Evolutionary conservation across 1,140 invertebrate species (phyloP).

Genomic region (Bombus fervidus): DNA sequence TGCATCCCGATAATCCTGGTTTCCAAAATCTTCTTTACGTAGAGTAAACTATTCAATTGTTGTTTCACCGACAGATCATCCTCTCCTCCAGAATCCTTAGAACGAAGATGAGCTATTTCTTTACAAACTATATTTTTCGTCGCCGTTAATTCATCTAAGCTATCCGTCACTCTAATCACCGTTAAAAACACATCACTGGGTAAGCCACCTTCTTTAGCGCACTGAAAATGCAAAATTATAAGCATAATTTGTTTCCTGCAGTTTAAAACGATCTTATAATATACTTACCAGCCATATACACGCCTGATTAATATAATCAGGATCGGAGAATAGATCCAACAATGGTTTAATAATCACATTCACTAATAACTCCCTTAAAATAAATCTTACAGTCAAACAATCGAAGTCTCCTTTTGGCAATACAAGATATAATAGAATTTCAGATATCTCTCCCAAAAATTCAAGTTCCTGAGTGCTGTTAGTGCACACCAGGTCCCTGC

Average conservation of each 20-base stretch:
- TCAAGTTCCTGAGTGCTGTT: constrained; percentile 86
- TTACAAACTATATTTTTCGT: constrained; percentile 90
- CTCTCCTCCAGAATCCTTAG: constrained; percentile 91
- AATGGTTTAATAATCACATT: constrained; percentile 91
- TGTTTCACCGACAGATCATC: constrained; percentile 93
- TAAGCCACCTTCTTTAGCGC: constrained; percentile 88
- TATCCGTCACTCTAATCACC: constrained; percentile 90
- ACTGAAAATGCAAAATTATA: constrained; percentile 84
- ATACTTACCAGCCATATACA: constrained; percentile 94
- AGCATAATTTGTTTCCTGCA: background rate
- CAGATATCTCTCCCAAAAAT: constrained; percentile 92
- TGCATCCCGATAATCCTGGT: constrained; percentile 86
- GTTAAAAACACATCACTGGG: constrained; percentile 92
- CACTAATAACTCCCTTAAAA: constrained; percentile 92
- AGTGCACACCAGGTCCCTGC: constrained; percentile 87
- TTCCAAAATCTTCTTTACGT: constrained; percentile 90
- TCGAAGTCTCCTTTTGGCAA: constrained; percentile 93
- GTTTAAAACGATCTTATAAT: background rate
- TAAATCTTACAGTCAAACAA: constrained; percentile 89
- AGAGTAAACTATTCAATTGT: constrained; percentile 93
- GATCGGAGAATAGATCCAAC: constrained; percentile 92
- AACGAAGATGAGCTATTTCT: constrained; percentile 91
- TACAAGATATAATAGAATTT: constrained; percentile 92
- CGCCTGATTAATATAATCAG: constrained; percentile 96
- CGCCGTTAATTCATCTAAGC: constrained; percentile 90